These are phyloP conservation scores for Bursaphelenchus okinawaensis DNA, from an alignment of 2,888 invertebrate genomes.

Conservation along the genomic window DNA sequence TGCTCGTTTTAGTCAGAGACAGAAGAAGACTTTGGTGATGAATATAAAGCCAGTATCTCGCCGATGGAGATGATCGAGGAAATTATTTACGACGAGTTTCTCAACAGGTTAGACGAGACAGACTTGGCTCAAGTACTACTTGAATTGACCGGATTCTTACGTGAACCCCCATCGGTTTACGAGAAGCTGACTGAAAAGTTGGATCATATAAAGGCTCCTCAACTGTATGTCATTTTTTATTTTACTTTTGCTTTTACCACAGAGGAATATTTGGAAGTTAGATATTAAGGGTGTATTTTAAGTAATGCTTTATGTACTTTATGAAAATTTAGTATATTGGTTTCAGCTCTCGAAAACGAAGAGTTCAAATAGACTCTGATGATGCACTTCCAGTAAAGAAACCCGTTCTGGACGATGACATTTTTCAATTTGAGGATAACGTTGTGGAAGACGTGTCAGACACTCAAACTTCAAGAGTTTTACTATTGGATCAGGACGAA, in stretches of 20 bases:
- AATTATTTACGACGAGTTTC: no score
- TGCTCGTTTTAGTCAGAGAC: no score
- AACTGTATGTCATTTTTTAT: no score
- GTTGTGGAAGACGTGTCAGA: conserved; percentile 6
- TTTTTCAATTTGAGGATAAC: conserved; percentile 2
- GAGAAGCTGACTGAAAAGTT: not conserved
- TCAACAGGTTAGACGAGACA: no score
- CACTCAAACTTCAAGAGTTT: not conserved
- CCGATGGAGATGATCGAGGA: no score
- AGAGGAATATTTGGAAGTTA: no score
- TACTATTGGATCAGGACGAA: conserved; percentile 6
- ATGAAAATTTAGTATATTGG: not conserved
- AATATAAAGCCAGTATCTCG: no score
- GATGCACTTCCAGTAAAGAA: not conserved
- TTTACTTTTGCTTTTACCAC: no score
- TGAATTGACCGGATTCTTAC: not conserved
- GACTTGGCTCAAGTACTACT: no score
- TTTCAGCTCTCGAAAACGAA: conserved; percentile 7
- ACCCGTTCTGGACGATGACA: not conserved
- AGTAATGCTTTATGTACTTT: no score
- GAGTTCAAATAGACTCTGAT: conserved; percentile 3
- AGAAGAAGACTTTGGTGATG: no score
- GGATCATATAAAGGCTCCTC: not conserved
- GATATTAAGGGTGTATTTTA: no score
- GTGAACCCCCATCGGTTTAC: not conserved